Percentiles rank a stretch among this genome's conserved stretches.
phyloP scores from a whole-genome alignment of 2,113 vertebrate species.

The Ploceus nigricollis region DNA sequence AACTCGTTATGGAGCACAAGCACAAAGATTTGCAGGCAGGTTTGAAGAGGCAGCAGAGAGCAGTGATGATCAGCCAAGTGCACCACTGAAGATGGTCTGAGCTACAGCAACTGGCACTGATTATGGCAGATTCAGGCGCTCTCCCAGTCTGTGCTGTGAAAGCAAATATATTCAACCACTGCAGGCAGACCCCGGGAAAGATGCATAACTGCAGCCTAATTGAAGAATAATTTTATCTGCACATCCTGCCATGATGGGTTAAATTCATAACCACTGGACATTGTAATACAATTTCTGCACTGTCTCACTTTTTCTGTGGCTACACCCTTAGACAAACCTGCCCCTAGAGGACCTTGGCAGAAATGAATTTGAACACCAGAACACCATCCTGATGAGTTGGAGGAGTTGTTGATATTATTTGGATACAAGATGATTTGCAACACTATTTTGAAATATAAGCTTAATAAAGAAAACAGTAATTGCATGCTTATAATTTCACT shows the following conservation, averaged over 20 bases:
- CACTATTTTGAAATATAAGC: constrained; percentile 27
- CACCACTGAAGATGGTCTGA: neutral
- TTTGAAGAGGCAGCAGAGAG: neutral
- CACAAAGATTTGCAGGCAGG: neutral
- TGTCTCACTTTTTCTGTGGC: neutral
- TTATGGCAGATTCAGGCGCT: neutral
- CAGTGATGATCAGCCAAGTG: neutral
- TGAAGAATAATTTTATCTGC: neutral
- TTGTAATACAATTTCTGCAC: neutral
- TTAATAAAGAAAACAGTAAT: constrained; percentile 58
- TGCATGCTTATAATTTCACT: constrained; percentile 59
- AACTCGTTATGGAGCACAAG: neutral
- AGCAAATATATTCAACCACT: neutral
- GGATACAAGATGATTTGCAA: constrained; percentile 4
- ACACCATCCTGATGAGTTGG: neutral
- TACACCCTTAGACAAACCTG: neutral
- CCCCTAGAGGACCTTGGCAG: neutral
- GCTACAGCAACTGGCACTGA: neutral
- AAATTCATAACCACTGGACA: neutral
- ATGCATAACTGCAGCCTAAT: neutral
- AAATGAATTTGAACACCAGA: neutral
- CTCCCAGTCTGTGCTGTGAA: neutral
- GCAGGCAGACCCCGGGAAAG: neutral
- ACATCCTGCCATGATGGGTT: neutral
- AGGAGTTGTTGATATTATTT: neutral